Conservation (phyloP, 2,888 invertebrate species). For the Macrosiphum euphorbiae region DNA sequence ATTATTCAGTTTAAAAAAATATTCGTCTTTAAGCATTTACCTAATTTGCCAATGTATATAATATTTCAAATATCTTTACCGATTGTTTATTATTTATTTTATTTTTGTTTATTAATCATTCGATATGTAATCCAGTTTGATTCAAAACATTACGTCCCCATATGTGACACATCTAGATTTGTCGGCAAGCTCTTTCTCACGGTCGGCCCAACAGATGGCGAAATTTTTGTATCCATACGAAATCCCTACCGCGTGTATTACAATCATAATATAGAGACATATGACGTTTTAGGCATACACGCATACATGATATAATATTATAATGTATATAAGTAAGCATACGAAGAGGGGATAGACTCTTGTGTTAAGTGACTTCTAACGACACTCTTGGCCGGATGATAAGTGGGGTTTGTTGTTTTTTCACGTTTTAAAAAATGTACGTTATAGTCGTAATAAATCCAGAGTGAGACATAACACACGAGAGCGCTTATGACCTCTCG, state of each 20-base stretch:
- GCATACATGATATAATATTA: conserved; percentile 2
- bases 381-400: conserved; percentile 58
- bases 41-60: background rate
- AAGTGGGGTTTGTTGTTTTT: conserved; percentile 64
- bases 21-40: background rate
- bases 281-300: conserved; percentile 40
- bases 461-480: conserved; percentile 52
- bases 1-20: background rate
- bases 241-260: background rate
- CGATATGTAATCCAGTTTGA: background rate
- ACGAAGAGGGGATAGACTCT: conserved; percentile 22
- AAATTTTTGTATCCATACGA: conserved; percentile 54
- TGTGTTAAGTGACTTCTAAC: conserved; percentile 64
- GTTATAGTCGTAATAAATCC: conserved; percentile 62
- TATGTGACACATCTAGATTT: conserved; percentile 47
- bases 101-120: background rate
- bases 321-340: background rate
- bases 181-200: conserved; percentile 60
- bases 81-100: background rate
- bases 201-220: conserved; percentile 57
- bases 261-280: conserved; percentile 38
- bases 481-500: conserved; percentile 61
- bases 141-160: conserved; percentile 16
- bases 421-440: conserved; percentile 60
- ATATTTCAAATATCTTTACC: background rate